A percentile compares a stretch with the other conserved stretches of the same genome.
These are phyloP conservation scores for Danio kyathit DNA, from an alignment of 2,797 vertebrate species.

Conservation along the genomic window DNA sequence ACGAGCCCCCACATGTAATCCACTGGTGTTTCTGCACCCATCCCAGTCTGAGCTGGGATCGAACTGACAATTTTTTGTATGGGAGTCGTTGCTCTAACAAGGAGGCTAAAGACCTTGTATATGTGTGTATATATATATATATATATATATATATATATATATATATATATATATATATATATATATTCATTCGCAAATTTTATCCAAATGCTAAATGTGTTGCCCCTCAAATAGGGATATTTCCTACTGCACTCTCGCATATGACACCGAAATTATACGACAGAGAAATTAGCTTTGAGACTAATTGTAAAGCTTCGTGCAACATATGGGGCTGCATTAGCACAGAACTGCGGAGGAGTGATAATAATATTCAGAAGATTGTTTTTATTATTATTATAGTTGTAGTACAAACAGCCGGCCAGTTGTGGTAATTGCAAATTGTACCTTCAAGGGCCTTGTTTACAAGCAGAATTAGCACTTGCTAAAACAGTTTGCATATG, in stretches of 20 bases:
- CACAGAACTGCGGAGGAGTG: slow-evolving; percentile 12
- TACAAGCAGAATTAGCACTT: slow-evolving; percentile 12
- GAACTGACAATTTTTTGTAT: no score
- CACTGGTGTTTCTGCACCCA: no score
- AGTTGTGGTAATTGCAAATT: slow-evolving; percentile 24
- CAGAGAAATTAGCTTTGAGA: slow-evolving; percentile 4
- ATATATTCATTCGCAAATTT: neutral
- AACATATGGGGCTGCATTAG: neutral
- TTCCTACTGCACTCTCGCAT: neutral
- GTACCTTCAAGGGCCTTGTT: slow-evolving; percentile 26
- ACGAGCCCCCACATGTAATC: no score
- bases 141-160: no score
- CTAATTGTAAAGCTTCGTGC: neutral
- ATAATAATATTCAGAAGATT: slow-evolving; percentile 1
- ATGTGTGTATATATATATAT: no score
- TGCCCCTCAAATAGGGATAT: neutral
- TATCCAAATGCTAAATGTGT: neutral
- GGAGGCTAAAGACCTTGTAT: no score
- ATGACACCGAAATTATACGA: neutral
- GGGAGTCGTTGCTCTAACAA: no score
- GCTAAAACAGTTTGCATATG: slow-evolving; percentile 35
- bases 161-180: no score
- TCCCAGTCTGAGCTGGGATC: no score
- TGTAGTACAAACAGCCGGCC: slow-evolving; percentile 21
- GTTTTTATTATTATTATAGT: neutral